A percentile compares a stretch with the other conserved stretches of the same genome.
These are phyloP conservation scores for Meda fulgida DNA, from an alignment of 2,797 vertebrate species.

Conservation along the genomic window DNA sequence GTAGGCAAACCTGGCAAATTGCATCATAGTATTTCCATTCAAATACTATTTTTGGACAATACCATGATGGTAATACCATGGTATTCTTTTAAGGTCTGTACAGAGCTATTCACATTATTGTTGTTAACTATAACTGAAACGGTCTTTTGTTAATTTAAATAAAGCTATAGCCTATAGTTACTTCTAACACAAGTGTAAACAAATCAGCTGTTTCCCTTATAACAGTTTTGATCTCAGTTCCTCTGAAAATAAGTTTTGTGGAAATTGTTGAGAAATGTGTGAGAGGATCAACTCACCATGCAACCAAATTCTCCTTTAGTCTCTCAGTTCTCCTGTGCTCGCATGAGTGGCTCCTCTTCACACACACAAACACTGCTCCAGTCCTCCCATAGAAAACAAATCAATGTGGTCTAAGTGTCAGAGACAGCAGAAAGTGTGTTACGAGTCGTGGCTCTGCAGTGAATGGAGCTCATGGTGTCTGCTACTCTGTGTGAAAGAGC, in stretches of 20 bases:
- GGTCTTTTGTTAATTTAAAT: background rate
- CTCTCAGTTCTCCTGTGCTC: conserved; percentile 9
- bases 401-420: conserved; percentile 22
- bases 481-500: conserved; percentile 36
- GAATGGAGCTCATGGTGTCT: conserved; percentile 45
- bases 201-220: background rate
- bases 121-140: background rate
- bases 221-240: background rate
- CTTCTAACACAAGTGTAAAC: background rate
- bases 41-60: background rate
- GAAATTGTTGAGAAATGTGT: background rate
- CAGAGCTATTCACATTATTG: background rate
- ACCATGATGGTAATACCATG: background rate
- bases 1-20: background rate
- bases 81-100: background rate
- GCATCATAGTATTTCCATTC: background rate
- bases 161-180: background rate
- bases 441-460: conserved; percentile 34
- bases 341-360: conserved; percentile 6
- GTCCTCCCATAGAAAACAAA: conserved; percentile 27
- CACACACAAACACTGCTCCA: conserved; percentile 7
- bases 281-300: conserved; percentile 43
- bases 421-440: conserved; percentile 20
- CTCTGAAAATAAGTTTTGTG: background rate
- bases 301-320: background rate